Percentiles rank a stretch among this genome's conserved stretches.
Evolutionary conservation across 2,888 invertebrate species (phyloP).

Genomic region (Hyposoter dolosus): DNA sequence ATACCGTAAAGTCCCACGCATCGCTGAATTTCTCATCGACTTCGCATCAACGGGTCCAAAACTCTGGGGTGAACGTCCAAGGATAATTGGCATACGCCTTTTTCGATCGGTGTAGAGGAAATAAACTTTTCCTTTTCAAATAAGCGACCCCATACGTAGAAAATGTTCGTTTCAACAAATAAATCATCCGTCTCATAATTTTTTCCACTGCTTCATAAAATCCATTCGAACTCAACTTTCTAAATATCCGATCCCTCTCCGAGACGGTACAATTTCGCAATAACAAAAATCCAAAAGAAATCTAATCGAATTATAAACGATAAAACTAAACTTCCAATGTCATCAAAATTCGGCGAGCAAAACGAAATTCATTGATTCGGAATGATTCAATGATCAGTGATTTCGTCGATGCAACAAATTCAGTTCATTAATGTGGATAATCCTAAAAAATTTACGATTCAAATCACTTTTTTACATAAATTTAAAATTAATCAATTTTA

Average conservation of each 20-base stretch:
- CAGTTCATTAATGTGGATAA: no score
- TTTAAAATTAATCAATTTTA: neutral
- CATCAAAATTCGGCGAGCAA: neutral
- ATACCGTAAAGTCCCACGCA: slow-evolving; percentile 45
- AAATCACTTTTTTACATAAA: neutral
- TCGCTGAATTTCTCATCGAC: slow-evolving; percentile 61
- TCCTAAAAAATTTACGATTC: no score
- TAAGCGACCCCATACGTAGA: neutral
- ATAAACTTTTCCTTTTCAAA: slow-evolving; percentile 12
- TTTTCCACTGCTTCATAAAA: neutral
- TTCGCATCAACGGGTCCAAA: slow-evolving; percentile 49
- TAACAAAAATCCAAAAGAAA: neutral
- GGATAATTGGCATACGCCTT: slow-evolving; percentile 32
- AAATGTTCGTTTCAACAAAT: neutral
- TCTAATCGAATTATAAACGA: neutral
- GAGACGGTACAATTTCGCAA: neutral
- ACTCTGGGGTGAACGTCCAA: slow-evolving; percentile 26
- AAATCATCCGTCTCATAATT: neutral
- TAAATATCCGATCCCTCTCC: neutral
- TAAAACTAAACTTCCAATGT: neutral
- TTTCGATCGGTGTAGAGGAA: slow-evolving; percentile 34
- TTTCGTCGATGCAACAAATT: no score
- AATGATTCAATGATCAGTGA: no score
- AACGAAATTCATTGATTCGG: no score
- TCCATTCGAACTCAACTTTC: neutral